Evolutionary conservation across 1,140 invertebrate genomes (phyloP), one percentile per base, ranked within the genome.

Genomic region (Drosophila willistoni): DNA sequence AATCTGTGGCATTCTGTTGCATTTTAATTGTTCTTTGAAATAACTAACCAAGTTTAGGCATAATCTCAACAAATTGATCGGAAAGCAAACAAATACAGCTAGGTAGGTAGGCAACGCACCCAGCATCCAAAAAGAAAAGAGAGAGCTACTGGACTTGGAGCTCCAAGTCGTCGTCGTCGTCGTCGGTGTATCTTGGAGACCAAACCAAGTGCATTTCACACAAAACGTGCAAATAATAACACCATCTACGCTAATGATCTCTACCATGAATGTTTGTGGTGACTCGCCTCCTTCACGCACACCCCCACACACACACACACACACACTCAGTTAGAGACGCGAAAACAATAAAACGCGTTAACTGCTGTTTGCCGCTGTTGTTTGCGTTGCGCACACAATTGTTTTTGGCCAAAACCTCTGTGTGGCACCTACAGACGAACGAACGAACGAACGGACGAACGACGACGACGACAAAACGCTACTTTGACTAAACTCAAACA

Each of bases 151-250:
- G 9, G 7, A 51, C 14, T 1, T 36, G 34, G 10, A 12, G 34
- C 10, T 36, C 29, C 3, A 29, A 5, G 29, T 7, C 29, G 29
- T 29, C 29, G 29, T 29, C 3, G 25, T 44, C 1, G 42, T 17
- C 9, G 44, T 19, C 2, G 14, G 44, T 47, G 17, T 47, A 9
- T 47, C 9, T 47, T 34, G 25, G 64, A 34, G 29, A 33, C 33
- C 29, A 39, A 60, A 76, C 75, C 79, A 86, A 79, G 83, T 80
- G 83, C 77, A 83, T 89, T 90, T 90, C 72, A 81, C 76, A 81
- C 78, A 81, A 80, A 84, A 85, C 82, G 78, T 86, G 76, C 85
- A 90, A 90, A 90, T 90, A 90, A 90, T 90, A 89, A 90, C 84
- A 90, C 85, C 85, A 90, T 90, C 85, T 90, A 55, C 64, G 62